These are phyloP conservation scores for Ceratotherium simum DNA, from an alignment of 2,113 vertebrate species.

Conservation along the genomic window DNA sequence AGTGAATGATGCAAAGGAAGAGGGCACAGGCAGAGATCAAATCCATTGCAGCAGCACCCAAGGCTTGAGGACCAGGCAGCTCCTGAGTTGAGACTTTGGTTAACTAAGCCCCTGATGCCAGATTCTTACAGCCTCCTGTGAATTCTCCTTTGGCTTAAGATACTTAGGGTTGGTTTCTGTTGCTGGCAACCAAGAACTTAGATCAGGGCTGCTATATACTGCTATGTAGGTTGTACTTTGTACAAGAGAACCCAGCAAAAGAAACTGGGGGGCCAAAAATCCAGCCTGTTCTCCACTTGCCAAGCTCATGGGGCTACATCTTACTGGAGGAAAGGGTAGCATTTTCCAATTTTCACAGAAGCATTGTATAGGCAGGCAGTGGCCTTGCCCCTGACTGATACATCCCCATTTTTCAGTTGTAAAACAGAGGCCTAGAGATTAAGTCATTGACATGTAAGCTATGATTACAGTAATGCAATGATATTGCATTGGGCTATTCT, in stretches of 20 bases:
- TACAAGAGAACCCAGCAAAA: not conserved
- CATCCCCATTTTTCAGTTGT: not conserved
- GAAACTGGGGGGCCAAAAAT: not conserved
- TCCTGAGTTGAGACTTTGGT: not conserved
- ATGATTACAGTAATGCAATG: not conserved
- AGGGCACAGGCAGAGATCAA: not conserved
- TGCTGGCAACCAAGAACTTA: constrained; percentile 4
- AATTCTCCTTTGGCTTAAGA: not conserved
- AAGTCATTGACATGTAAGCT: not conserved
- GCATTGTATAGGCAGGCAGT: not conserved
- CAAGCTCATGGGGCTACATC: not conserved
- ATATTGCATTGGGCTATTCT: not conserved
- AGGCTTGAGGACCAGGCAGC: not conserved
- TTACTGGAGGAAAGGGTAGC: not conserved
- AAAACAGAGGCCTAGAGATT: constrained; percentile 17
- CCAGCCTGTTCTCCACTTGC: not conserved
- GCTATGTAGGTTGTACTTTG: not conserved
- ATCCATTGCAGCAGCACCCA: not conserved
- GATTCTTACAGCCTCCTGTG: not conserved
- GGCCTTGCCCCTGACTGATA: not conserved
- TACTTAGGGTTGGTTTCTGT: not conserved
- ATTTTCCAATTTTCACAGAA: constrained; percentile 30
- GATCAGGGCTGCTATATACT: not conserved
- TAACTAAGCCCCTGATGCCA: not conserved
- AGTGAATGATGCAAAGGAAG: not conserved